Evolutionary conservation across 1,140 invertebrate genomes (phyloP).

Genomic region (Ips nitidus): DNA sequence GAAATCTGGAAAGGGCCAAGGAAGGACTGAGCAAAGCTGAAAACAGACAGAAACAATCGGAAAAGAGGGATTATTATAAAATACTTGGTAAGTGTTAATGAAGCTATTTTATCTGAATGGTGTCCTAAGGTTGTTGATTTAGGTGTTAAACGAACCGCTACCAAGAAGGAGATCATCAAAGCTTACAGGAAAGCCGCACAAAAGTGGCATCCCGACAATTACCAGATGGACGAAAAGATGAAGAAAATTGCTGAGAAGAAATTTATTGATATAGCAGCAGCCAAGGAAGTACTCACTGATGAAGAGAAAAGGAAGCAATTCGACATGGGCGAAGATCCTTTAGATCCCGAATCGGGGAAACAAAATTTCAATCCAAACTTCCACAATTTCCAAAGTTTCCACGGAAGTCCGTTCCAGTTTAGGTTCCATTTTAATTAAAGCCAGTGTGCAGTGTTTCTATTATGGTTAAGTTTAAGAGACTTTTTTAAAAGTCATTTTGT

Average conservation of each 20-base stretch:
- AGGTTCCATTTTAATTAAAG: constrained; percentile 87
- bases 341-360: constrained; percentile 85
- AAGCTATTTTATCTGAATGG: constrained; percentile 3
- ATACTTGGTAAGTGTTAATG: constrained; percentile 58
- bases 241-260: constrained; percentile 97
- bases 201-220: constrained; percentile 99
- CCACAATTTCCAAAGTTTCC: constrained; percentile 80
- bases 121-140: constrained; percentile 52
- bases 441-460: no score
- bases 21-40: constrained; percentile 89
- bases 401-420: constrained; percentile 88
- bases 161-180: constrained; percentile 92
- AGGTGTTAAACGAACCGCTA: constrained; percentile 77
- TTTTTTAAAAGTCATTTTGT: no score
- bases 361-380: constrained; percentile 71
- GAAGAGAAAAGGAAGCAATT: constrained; percentile 90
- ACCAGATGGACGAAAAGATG: constrained; percentile 76
- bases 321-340: constrained; percentile 93
- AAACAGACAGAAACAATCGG: constrained; percentile 90
- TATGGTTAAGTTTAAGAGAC: no score
- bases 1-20: constrained; percentile 77
- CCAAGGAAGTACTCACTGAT: constrained; percentile 92
- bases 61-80: constrained; percentile 97
- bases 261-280: constrained; percentile 98
- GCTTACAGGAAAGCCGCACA: constrained; percentile 96